Conservation (phyloP, 2,888 invertebrate species). For the Brachyptera risi region DNA sequence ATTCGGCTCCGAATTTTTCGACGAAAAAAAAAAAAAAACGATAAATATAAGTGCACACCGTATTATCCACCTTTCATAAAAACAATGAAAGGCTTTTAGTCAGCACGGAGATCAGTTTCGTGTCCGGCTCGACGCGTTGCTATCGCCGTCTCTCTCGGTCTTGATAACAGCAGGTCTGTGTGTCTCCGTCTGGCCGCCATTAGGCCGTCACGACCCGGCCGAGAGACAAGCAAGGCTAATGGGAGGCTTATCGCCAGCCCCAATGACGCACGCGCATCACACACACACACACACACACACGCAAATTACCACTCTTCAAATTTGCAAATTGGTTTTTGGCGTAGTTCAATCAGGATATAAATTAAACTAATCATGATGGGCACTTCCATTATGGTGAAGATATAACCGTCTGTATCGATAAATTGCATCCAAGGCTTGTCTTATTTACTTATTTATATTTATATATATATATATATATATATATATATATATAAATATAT, state of each 20-base stretch:
- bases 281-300: background rate
- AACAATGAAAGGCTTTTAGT: constrained; percentile 20
- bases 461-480: too few relatives aligned
- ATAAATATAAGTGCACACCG: constrained; percentile 13
- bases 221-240: background rate
- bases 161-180: background rate
- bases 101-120: constrained; percentile 4
- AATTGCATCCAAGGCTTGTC: too few relatives aligned
- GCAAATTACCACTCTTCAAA: background rate
- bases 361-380: too few relatives aligned
- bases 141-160: too few relatives aligned
- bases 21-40: constrained; percentile 19
- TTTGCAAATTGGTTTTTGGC: constrained; percentile 17
- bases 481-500: too few relatives aligned
- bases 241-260: constrained; percentile 9
- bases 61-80: constrained; percentile 17
- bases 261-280: background rate
- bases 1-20: constrained; percentile 8
- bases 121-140: background rate
- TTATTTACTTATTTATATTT: too few relatives aligned
- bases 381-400: too few relatives aligned
- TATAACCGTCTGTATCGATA: too few relatives aligned
- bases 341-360: too few relatives aligned
- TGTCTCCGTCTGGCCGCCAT: background rate
- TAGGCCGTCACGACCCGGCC: background rate